Evolutionary conservation across 1,140 invertebrate genomes (phyloP).

Genomic region (Drosophila lacteicornis): DNA sequence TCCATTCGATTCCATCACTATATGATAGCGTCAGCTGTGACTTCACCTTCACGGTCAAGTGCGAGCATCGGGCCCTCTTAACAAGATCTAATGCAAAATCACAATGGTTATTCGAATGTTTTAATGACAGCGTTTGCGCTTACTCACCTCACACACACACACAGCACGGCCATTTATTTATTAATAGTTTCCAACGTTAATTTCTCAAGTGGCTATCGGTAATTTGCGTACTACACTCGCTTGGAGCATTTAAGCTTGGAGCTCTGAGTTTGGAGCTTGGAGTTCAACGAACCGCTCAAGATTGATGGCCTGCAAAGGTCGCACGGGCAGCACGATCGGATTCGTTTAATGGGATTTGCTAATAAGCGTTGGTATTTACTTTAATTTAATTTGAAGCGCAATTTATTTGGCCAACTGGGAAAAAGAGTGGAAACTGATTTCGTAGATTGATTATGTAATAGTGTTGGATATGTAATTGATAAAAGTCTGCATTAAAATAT

Average conservation of each 20-base stretch:
- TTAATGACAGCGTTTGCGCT: slow-evolving; percentile 51
- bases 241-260: neutral
- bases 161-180: slow-evolving; percentile 45
- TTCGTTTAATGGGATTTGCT: slow-evolving; percentile 52
- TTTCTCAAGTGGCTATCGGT: slow-evolving; percentile 73
- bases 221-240: slow-evolving; percentile 73
- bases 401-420: neutral
- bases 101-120: slow-evolving; percentile 44
- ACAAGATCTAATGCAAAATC: slow-evolving; percentile 76
- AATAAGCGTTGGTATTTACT: slow-evolving; percentile 25
- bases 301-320: slow-evolving; percentile 58
- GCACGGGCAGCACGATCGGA: slow-evolving; percentile 60
- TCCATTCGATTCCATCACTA: slow-evolving; percentile 23
- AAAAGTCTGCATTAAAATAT: too few relatives aligned
- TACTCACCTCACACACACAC: slow-evolving; percentile 12
- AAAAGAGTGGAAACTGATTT: neutral
- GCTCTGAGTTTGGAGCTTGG: neutral
- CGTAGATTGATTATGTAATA: neutral
- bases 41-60: slow-evolving; percentile 80
- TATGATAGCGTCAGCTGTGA: slow-evolving; percentile 13
- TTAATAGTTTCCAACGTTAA: slow-evolving; percentile 54
- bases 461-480: neutral
- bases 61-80: slow-evolving; percentile 61
- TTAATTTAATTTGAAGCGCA: slow-evolving; percentile 22
- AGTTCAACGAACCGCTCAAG: slow-evolving; percentile 68